Percentiles rank a stretch among this genome's conserved stretches.
phyloP scores from a whole-genome alignment of 1,140 invertebrate genomes.

The Drosophila saltans region DNA sequence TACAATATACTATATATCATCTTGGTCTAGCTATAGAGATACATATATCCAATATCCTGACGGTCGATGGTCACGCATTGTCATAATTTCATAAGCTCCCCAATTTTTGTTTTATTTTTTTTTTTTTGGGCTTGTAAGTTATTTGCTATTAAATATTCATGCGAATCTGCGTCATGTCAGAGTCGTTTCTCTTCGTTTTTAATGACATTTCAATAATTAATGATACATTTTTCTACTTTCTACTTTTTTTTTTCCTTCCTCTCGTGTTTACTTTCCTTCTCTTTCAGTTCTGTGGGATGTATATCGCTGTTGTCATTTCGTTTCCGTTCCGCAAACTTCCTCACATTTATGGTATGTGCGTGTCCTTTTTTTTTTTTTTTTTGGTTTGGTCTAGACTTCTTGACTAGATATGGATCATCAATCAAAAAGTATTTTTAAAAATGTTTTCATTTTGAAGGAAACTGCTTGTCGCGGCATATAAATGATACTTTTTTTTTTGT shows the following conservation, averaged over 20 bases:
- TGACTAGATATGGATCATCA: conserved; percentile 64
- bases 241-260: conserved; percentile 50
- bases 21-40: not conserved
- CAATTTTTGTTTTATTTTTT: not conserved
- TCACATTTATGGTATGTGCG: conserved; percentile 54
- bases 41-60: conserved; percentile 52
- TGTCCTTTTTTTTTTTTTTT: conserved; percentile 52
- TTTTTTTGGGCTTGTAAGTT: conserved; percentile 42
- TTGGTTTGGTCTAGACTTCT: conserved; percentile 56
- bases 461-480: conserved; percentile 76
- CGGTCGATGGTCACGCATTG: conserved; percentile 77
- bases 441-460: conserved; percentile 57
- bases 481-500: conserved; percentile 63
- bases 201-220: conserved; percentile 82
- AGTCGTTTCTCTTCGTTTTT: conserved; percentile 57
- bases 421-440: conserved; percentile 75
- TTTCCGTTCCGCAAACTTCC: conserved; percentile 32
- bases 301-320: conserved; percentile 28
- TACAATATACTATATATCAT: conserved; percentile 12
- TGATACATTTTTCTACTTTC: conserved; percentile 51
- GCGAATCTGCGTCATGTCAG: conserved; percentile 74
- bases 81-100: conserved; percentile 61
- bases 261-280: conserved; percentile 14
- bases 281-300: not conserved
- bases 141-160: conserved; percentile 76